Evolutionary conservation across 1,140 invertebrate genomes (phyloP).

Genomic region (Ostrea denselamellosa): DNA sequence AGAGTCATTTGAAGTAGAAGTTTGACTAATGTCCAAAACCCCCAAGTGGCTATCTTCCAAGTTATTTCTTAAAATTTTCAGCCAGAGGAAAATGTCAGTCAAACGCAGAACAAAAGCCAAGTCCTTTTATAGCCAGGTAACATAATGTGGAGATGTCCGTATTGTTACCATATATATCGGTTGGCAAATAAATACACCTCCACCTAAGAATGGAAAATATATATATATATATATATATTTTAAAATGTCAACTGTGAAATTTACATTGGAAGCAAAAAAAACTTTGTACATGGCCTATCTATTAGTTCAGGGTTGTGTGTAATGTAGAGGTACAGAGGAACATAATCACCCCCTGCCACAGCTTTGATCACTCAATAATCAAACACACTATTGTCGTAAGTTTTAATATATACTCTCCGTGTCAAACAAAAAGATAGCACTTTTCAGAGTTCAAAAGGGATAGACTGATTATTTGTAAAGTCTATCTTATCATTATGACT

Average conservation of each 20-base stretch:
- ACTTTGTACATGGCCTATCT: not conserved
- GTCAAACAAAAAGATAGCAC: conserved; percentile 37
- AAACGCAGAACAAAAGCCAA: not conserved
- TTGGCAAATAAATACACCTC: not conserved
- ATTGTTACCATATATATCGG: conserved; percentile 8
- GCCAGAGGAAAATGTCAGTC: not conserved
- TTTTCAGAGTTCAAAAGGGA: conserved; percentile 27
- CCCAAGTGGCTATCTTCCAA: conserved; percentile 10
- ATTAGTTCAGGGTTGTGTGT: not conserved
- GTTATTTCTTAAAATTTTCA: not conserved
- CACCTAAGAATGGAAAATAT: not conserved
- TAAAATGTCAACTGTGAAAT: not conserved
- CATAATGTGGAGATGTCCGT: not conserved
- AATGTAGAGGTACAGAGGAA: not conserved
- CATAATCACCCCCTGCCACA: conserved; percentile 8
- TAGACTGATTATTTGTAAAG: conserved; percentile 38
- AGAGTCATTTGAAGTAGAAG: not conserved
- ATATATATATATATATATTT: not conserved
- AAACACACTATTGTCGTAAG: conserved; percentile 7
- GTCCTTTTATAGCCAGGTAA: not conserved
- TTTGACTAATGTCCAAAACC: conserved; percentile 36
- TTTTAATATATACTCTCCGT: conserved; percentile 28
- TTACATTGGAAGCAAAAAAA: conserved; percentile 23
- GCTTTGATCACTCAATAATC: conserved; percentile 33
- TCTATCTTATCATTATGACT: conserved; percentile 35